phyloP scores from a whole-genome alignment of 2,797 vertebrate species.

The Argya squamiceps region DNA sequence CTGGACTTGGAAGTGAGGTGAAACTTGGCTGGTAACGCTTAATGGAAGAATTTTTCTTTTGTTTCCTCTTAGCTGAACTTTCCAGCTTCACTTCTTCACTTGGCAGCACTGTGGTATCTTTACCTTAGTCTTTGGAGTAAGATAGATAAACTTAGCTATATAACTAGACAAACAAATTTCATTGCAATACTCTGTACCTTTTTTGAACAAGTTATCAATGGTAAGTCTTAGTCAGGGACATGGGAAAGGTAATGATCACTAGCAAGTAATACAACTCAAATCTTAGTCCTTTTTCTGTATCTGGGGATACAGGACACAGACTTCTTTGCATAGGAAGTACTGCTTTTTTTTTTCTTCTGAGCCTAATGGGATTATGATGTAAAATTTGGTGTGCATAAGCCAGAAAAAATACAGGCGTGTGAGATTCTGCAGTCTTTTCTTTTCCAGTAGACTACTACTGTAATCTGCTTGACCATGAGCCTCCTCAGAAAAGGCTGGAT shows the following conservation, averaged over 20 bases:
- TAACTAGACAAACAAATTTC: background rate
- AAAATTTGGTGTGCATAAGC: background rate
- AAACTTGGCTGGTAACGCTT: background rate
- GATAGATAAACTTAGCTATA: background rate
- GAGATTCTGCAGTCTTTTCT: background rate
- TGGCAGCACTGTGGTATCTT: background rate
- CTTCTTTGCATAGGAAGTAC: background rate
- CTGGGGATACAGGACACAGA: background rate
- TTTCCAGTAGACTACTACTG: background rate
- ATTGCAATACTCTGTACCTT: background rate
- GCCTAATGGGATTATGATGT: background rate
- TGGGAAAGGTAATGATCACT: background rate
- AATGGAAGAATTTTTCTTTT: background rate
- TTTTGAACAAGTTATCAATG: background rate
- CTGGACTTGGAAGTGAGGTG: slow-evolving; percentile 9
- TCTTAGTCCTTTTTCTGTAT: background rate
- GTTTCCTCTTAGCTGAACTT: background rate
- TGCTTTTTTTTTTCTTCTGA: background rate
- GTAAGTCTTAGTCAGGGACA: background rate
- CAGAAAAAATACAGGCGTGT: background rate
- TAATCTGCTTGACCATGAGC: background rate
- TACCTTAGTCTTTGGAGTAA: background rate
- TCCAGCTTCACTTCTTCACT: background rate
- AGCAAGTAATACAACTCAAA: background rate
- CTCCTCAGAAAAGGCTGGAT: background rate